Evolutionary conservation across 2,888 invertebrate genomes (phyloP).

Genomic region (Temnothorax rugatulus): DNA sequence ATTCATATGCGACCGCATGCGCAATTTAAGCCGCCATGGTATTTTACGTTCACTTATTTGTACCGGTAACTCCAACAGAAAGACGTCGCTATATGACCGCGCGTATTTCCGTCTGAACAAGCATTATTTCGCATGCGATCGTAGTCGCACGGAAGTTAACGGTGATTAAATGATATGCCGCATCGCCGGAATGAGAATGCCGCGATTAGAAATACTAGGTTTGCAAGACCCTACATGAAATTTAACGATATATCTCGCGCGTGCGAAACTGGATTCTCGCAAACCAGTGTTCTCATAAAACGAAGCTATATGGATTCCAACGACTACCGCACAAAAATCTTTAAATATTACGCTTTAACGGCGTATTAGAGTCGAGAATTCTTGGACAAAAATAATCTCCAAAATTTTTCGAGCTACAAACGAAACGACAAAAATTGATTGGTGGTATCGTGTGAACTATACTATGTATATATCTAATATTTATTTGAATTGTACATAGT

Average conservation of each 20-base stretch:
- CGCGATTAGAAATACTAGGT: slow-evolving; percentile 2
- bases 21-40: slow-evolving; percentile 65
- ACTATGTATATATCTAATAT: neutral
- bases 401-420: neutral
- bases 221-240: neutral
- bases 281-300: neutral
- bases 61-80: slow-evolving; percentile 42
- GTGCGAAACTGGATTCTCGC: neutral
- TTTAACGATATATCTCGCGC: neutral
- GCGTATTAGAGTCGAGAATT: neutral
- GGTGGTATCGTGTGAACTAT: neutral
- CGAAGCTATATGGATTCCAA: neutral
- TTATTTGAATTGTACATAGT: neutral
- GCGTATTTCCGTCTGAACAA: slow-evolving; percentile 9
- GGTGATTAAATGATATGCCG: slow-evolving; percentile 23
- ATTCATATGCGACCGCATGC: slow-evolving; percentile 67
- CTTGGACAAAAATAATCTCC: neutral
- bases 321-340: neutral
- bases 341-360: no score
- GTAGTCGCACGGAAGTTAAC: slow-evolving; percentile 11
- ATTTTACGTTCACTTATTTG: slow-evolving; percentile 59
- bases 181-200: neutral
- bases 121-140: slow-evolving; percentile 8
- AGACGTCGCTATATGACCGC: neutral
- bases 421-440: neutral